Base-by-base conservation (phyloP, 1,140 invertebrate species). In the Diachasmimorpha longicaudata region DNA sequence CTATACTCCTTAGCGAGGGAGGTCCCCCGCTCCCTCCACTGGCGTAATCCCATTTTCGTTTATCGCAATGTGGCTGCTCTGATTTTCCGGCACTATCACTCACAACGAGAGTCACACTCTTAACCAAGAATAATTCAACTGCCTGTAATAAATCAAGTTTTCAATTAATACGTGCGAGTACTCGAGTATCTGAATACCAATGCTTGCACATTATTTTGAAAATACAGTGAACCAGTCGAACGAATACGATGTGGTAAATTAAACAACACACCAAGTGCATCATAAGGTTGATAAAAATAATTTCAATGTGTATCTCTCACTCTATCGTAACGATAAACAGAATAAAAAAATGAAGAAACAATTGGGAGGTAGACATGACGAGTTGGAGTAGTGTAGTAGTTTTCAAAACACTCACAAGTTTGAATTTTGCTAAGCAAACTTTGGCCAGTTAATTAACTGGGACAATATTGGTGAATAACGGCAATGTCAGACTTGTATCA, bases 51-150 rank as follows among this genome's bases (percentile, higher is more conserved):
- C 87, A 89, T 89, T 85, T 88, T 81, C 74, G 70, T 74, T 80
- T 85, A 5, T 86, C 85, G 11, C 72, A 73, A 46, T 78, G 82
- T 48, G 75, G 69, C 16, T 81, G 79, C 63, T 80, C 82, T 48
- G 79, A 74, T 77, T 87, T 89, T 58, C 89, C 85, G 23, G 85
- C 81, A 80, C 89, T 87, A 80, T 93, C 92, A 48, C 89, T 92
- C 44, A 92, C 85, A 71, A 93, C 91, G 78, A 91, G 85, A 14
- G 88, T 89, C 36, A 92, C 91, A 77, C 85, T 90, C 72, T 90
- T 86, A 39, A 90, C 88, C 67, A 92, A 85, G 85, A 92, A 92
- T 77, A 91, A 85, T 83, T 92, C 91, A 70, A 92, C 83, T 37
- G 77, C 84, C 90, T 91, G 84, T 31, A 31, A 31, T 31, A 31